phyloP scores from a whole-genome alignment of 2,797 vertebrate genomes.

The Microctenopoma lineatum region DNA sequence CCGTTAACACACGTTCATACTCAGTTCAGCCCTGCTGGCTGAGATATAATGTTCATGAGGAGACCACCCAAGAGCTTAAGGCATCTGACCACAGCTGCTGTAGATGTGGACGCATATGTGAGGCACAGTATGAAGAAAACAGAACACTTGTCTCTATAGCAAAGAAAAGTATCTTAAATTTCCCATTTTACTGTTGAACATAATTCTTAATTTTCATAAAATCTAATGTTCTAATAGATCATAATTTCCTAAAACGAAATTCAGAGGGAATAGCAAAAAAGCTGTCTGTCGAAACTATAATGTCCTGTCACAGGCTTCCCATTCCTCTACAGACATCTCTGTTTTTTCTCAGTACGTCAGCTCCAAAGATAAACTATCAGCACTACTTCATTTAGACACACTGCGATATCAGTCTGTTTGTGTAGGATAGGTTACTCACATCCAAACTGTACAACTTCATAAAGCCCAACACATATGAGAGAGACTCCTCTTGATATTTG shows the following conservation, averaged over 20 bases:
- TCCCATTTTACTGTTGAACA: neutral
- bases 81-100: too few relatives aligned
- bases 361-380: neutral
- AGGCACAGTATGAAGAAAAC: too few relatives aligned
- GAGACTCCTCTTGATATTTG: neutral
- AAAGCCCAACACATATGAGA: neutral
- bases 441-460: neutral
- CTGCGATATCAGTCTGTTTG: neutral
- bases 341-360: conserved; percentile 1
- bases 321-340: neutral
- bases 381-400: neutral
- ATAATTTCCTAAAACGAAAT: conserved; percentile 3
- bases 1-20: too few relatives aligned
- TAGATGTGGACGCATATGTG: too few relatives aligned
- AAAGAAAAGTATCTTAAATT: too few relatives aligned
- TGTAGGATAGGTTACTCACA: neutral
- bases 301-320: neutral
- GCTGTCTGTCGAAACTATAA: neutral
- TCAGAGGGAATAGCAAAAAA: neutral
- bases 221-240: conserved; percentile 1
- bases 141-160: too few relatives aligned
- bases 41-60: too few relatives aligned
- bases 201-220: neutral
- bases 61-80: too few relatives aligned
- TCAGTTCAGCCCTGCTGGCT: too few relatives aligned